These are phyloP conservation scores for Scytalopus superciliaris DNA, from an alignment of 2,113 vertebrate species.

Conservation along the genomic window DNA sequence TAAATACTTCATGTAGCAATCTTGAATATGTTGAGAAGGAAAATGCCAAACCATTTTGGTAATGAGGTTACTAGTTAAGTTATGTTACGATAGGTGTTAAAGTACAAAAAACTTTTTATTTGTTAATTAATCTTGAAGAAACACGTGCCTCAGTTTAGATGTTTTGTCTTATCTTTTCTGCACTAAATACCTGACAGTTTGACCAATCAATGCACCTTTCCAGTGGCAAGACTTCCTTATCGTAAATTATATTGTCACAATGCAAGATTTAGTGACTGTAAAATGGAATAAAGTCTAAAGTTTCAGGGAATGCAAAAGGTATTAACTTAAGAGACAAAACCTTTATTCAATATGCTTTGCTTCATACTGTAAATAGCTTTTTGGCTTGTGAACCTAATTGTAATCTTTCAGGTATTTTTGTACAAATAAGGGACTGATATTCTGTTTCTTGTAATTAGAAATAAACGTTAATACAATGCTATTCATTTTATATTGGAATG, in stretches of 20 bases:
- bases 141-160: slow-evolving; percentile 81
- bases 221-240: slow-evolving; percentile 72
- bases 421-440: slow-evolving; percentile 97
- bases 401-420: slow-evolving; percentile 99
- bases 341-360: slow-evolving; percentile 87
- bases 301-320: slow-evolving; percentile 89
- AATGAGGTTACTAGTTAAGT: slow-evolving; percentile 68
- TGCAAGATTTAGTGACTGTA: slow-evolving; percentile 78
- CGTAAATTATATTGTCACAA: slow-evolving; percentile 74
- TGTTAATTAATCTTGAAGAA: slow-evolving; percentile 80
- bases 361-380: slow-evolving; percentile 91
- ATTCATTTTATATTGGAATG: slow-evolving; percentile 71
- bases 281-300: slow-evolving; percentile 72
- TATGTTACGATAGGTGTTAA: slow-evolving; percentile 71
- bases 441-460: slow-evolving; percentile 98
- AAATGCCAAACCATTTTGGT: slow-evolving; percentile 72
- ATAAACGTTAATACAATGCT: slow-evolving; percentile 95
- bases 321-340: slow-evolving; percentile 82
- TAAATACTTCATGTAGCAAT: slow-evolving; percentile 75
- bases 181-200: slow-evolving; percentile 77
- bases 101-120: slow-evolving; percentile 72
- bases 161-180: slow-evolving; percentile 80
- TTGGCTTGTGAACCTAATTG: slow-evolving; percentile 91
- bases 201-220: slow-evolving; percentile 70
- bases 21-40: slow-evolving; percentile 74